Base-by-base conservation (phyloP, 2,888 invertebrate species). In the Chesias legatella region DNA sequence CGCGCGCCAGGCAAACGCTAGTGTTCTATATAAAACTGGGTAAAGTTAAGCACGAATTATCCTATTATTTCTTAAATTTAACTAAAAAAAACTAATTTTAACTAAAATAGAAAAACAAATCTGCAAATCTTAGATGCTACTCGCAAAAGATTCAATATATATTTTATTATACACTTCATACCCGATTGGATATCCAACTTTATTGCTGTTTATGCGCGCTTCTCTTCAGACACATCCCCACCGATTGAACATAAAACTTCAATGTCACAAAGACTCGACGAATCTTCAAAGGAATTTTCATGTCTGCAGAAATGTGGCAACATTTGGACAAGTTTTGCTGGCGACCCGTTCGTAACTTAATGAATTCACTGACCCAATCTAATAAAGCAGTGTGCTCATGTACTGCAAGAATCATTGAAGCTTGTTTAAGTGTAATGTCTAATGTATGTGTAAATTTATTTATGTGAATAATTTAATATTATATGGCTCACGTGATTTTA, bases 211-310 rank as follows among this genome's bases (percentile, higher is more conserved):
- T 69, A 65, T 68, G 60, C 58, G 58, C 62, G 58, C 53, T 62
- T 58, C 55, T 58, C 52, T 58, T 60, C 60, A 59, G 67, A 66
- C 60, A 63, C 62, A 59, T 70, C 67, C 60, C 54, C 67, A 59
- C 58, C 62, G 66, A 64, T 72, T 69, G 69, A 68, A 60, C 70
- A 71, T 73, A 73, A 73, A 74, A 70, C 62, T 65, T 68, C 63
- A 52, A 61, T 63, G 65, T 61, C 69, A 64, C 58, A 67, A 65
- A 60, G 66, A 69, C 63, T 68, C 64, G 48, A 57, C 60, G 63
- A 58, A 60, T 60, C 60, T 60, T 55, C 58, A 62, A 67, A 69
- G 59, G 63, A 64, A 67, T 67, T 67, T 58, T 58, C 65, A 61
- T 65, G 56, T 67, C 56, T 60, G 55, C 51, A 38, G 58, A 60